Base-by-base conservation (phyloP, 2,797 vertebrate genomes). In the Eulemur mongoz region DNA sequence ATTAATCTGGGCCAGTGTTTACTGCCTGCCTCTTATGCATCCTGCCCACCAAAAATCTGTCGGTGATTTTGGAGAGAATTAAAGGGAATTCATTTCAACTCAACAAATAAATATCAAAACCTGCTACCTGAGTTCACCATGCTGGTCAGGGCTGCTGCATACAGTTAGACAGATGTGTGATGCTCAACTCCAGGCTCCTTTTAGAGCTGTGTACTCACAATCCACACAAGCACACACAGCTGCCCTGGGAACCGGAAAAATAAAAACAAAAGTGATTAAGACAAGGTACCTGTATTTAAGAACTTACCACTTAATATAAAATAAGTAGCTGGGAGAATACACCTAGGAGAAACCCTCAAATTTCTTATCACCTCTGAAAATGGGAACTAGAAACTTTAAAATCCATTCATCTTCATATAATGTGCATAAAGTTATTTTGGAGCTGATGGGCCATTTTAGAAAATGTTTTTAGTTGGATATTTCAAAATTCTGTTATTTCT, bases 401-500 rank as follows among this genome's bases (percentile, higher is more conserved):
- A 80, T 81, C 61, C 32, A 57, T n/a, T 63, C 23, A 25, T 89
- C 43, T 75, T 70, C 59, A 32, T 70, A 15, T 32, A 84, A 69
- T 61, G n/a, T 65, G 1, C 20, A 84, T 63, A 48, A 72, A 22
- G 20, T 76, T 73, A 59, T 82, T 84, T 59, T 13, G 27, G 12
- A 5, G 4, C 52, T 85, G 32, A n/a, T 75, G n/a, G 38, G 8
- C 48, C n/a, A n/a, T 72, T 92, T 76, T 92, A 63, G 4, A 96
- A 84, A 40, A 45, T 54, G n/a, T n/a, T 92, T 93, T 96, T 76
- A 85, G n/a, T 52, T 54, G 67, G 54, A 30, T 11, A 89, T 61
- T 93, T 97, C 27, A 65, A 88, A 86, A 17, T 89, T 92, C 20
- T 91, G 22, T 87, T 78, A 59, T 81, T 92, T 97, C 85, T 61